Base-by-base conservation (phyloP, 2,113 vertebrate genomes). In the Blennius ocellaris region DNA sequence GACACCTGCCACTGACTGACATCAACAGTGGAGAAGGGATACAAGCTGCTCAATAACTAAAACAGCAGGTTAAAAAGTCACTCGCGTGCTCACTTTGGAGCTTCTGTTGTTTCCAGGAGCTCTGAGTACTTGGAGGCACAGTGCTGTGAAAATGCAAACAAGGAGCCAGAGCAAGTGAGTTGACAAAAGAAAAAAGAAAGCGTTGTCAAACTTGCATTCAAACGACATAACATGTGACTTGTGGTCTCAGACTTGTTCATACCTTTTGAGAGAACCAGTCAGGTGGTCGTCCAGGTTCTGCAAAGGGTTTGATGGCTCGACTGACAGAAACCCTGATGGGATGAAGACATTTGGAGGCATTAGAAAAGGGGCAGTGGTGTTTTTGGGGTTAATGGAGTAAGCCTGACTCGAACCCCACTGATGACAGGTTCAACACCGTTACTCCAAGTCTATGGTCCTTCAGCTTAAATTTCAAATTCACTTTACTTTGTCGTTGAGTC, bases 261-360 rank as follows among this genome's bases (percentile, higher is more conserved):
- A 92, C 92, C 92, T 92, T 93, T 71, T 93, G 93, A 58, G 93
- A 99, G 88, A 99, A 98, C 96, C 97, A 98, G 82, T 98, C 97
- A 78, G 96, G 97, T 69, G 97, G 96, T 11, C 96, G 94, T 40
- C 96, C 97, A 66, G 96, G 94, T 86, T 99, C 97, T 91, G 96
- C 96, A 92, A 97, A 98, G 2, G 96, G 96, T 84, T 97, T 98
- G 89, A 99, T 98, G 76, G 96, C 96, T 89, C 97, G 94, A 90
- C 97, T 99, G 84, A 99, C 97, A 30, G 97, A 99, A 14, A 99
- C 97, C 97, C 97, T 92, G 76, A 55, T 44, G 50, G 66, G 21
- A 4, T 30, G 21, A 30, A 30, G 21, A 30, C 21, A 30, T 30
- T 30, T 30, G 21, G 21, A 30, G 21, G 21, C 21, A 30, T 30